These are phyloP conservation scores for Cacatua alba DNA, from an alignment of 2,113 vertebrate species.

Conservation along the genomic window DNA sequence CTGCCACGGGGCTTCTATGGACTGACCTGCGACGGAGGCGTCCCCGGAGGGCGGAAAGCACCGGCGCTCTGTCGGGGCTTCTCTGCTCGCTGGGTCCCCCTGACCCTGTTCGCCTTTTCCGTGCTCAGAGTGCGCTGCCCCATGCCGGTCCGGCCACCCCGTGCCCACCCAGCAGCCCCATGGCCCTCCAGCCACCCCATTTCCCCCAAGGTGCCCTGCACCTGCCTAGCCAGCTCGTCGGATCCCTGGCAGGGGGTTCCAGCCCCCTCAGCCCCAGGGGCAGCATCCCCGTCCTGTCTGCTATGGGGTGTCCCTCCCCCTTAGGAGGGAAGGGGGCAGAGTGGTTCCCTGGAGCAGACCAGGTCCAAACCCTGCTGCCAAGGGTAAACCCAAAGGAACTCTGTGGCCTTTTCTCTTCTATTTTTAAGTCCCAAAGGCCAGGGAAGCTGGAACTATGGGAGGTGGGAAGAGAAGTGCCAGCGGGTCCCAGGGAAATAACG, in stretches of 20 bases:
- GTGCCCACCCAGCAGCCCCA: no score
- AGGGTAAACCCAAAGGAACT: neutral
- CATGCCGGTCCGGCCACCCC: no score
- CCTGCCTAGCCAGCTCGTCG: rapidly evolving
- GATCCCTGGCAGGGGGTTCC: neutral
- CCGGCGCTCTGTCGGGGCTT: no score
- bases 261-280: neutral
- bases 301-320: neutral
- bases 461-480: neutral
- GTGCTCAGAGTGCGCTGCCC: no score
- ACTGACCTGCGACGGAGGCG: no score
- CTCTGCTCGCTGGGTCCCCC: no score
- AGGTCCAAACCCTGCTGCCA: neutral
- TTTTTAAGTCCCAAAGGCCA: neutral
- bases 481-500: neutral
- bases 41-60: no score
- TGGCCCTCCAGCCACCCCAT: no score
- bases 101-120: no score
- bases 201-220: neutral
- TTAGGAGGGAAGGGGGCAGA: neutral
- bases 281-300: neutral
- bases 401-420: conserved; percentile 46
- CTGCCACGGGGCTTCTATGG: no score
- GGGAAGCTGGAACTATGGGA: neutral
- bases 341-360: neutral